A percentile compares a stretch with the other conserved stretches of the same genome.
Evolutionary conservation across 2,797 vertebrate genomes (phyloP).

Genomic region (Sebastes variabilis): DNA sequence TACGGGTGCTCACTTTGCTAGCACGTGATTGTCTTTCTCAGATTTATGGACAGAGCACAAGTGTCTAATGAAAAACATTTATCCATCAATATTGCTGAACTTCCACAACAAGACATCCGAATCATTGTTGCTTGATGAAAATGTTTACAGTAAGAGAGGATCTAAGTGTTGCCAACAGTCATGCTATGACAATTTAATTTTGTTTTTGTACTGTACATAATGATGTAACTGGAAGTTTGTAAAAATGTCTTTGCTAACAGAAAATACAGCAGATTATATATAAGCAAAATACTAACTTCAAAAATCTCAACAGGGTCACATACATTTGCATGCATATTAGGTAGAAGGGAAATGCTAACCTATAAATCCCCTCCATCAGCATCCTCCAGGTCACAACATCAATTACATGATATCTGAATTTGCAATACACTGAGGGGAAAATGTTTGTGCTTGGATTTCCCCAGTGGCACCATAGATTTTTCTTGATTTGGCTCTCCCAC

Average conservation of each 20-base stretch:
- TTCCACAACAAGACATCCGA: background rate
- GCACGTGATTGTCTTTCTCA: background rate
- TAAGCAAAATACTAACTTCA: background rate
- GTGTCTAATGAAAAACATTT: background rate
- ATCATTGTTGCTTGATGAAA: conserved; percentile 12
- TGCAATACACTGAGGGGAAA: background rate
- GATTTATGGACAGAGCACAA: conserved; percentile 4
- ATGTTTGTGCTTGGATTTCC: background rate
- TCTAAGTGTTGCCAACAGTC: conserved; percentile 5
- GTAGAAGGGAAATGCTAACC: background rate
- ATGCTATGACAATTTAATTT: background rate
- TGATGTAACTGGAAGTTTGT: background rate
- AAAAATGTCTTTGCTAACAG: conserved; percentile 18
- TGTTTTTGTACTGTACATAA: conserved; percentile 11
- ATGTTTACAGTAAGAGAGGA: conserved; percentile 20
- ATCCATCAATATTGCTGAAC: background rate
- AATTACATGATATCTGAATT: background rate
- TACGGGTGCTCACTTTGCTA: background rate
- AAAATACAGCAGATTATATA: background rate
- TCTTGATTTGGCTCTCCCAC: background rate
- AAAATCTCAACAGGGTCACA: background rate
- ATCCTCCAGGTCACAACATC: background rate
- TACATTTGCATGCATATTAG: background rate
- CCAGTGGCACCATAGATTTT: background rate
- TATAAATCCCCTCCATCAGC: background rate